phyloP scores from a whole-genome alignment of 2,888 invertebrate genomes.

The Exephanes ischioxanthus region DNA sequence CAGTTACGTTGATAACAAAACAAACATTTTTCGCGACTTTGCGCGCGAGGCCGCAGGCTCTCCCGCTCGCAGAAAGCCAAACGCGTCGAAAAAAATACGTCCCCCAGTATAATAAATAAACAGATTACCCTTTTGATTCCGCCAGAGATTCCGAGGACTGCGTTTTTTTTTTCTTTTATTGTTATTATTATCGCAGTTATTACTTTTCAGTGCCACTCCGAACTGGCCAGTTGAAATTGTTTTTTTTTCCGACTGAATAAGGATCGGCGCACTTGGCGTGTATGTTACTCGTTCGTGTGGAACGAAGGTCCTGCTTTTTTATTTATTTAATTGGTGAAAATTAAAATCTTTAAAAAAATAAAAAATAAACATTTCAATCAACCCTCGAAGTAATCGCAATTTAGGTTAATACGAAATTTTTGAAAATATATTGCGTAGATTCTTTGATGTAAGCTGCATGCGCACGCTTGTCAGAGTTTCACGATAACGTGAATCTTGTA shows the following conservation, averaged over 20 bases:
- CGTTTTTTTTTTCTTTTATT: background rate
- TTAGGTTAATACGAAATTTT: too few relatives aligned
- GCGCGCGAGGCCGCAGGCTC: slow-evolving; percentile 4
- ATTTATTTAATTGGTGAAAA: too few relatives aligned
- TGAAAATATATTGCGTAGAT: too few relatives aligned
- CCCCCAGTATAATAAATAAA: slow-evolving; percentile 47
- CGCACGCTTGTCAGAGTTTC: too few relatives aligned
- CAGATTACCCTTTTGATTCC: slow-evolving; percentile 50
- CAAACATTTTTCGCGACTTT: slow-evolving; percentile 52
- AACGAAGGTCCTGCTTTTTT: too few relatives aligned
- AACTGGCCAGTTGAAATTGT: background rate
- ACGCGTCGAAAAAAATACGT: slow-evolving; percentile 40
- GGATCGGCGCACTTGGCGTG: background rate
- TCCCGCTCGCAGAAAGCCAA: slow-evolving; percentile 7
- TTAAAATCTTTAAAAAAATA: too few relatives aligned
- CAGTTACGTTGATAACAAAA: slow-evolving; percentile 27
- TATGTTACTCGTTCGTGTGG: too few relatives aligned
- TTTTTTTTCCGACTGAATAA: background rate
- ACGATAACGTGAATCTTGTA: too few relatives aligned
- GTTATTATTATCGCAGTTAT: slow-evolving; percentile 41
- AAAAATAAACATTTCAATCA: too few relatives aligned
- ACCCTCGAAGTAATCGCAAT: too few relatives aligned
- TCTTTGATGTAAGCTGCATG: background rate
- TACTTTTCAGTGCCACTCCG: slow-evolving; percentile 14
- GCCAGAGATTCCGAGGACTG: background rate